A percentile compares a stretch with the other conserved stretches of the same genome.
These are phyloP conservation scores for Aleiodes leptofemur DNA, from an alignment of 2,888 invertebrate species.

Conservation along the genomic window DNA sequence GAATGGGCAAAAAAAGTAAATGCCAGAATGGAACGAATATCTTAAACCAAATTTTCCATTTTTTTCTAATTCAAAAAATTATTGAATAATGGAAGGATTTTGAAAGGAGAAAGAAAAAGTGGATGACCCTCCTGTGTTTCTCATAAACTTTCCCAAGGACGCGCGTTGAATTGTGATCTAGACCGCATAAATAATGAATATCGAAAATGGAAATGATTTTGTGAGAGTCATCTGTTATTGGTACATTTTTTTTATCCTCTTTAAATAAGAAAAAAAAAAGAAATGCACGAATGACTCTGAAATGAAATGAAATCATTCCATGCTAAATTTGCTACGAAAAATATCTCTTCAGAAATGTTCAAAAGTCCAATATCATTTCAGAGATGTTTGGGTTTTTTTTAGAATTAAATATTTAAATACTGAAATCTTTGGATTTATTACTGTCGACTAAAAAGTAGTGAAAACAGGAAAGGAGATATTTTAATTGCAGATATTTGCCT, in stretches of 20 bases:
- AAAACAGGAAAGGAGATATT: conserved; percentile 20
- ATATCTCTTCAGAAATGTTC: no score
- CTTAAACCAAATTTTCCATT: no score
- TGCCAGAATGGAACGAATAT: no score
- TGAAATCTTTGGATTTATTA: conserved; percentile 9
- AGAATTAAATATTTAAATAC: neutral
- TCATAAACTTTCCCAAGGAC: conserved; percentile 19
- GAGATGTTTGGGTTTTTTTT: neutral
- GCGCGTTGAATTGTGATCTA: neutral
- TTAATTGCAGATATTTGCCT: conserved; percentile 7
- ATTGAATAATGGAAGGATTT: conserved; percentile 17
- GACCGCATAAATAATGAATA: conserved; percentile 18
- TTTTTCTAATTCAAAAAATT: neutral
- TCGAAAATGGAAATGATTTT: conserved; percentile 10
- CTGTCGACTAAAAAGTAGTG: conserved; percentile 2
- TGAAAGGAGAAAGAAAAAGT: conserved; percentile 13
- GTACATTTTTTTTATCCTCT: no score
- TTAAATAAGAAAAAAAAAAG: neutral
- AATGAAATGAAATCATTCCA: no score
- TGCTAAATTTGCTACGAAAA: no score
- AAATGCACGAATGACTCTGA: no score
- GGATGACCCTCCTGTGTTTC: conserved; percentile 19
- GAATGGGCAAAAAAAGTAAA: no score
- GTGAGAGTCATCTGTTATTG: neutral
- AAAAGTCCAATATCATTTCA: neutral